Conservation (phyloP, 2,797 vertebrate genomes). For the Coregonus suidteri region DNA sequence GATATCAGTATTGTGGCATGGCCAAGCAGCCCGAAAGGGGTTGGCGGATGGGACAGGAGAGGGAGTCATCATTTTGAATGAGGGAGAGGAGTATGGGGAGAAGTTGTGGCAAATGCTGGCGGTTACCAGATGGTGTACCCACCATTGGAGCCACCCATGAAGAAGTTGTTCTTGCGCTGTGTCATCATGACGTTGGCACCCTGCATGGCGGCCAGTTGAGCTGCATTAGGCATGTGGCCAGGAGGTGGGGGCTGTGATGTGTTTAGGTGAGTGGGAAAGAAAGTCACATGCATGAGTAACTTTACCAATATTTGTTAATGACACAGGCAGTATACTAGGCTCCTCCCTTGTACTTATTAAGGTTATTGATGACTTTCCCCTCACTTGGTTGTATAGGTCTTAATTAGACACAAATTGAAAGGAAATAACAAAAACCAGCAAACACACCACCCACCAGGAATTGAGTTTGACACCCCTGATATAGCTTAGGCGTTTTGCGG, state of each 20-base stretch:
- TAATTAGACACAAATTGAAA: not conserved
- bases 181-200: constrained; percentile 91
- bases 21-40: constrained; percentile 60
- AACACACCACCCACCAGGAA: not conserved
- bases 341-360: not conserved
- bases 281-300: not conserved
- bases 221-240: constrained; percentile 92
- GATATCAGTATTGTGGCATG: constrained; percentile 76
- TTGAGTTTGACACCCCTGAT: not conserved
- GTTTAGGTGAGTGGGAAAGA: not conserved
- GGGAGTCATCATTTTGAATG: constrained; percentile 59
- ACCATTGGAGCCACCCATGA: constrained; percentile 90
- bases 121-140: constrained; percentile 98
- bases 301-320: not conserved
- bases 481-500: not conserved
- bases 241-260: constrained; percentile 87
- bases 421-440: not conserved
- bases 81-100: constrained; percentile 48
- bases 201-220: constrained; percentile 96
- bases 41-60: constrained; percentile 63
- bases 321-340: not conserved
- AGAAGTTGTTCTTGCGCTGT: constrained; percentile 95
- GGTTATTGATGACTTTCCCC: not conserved
- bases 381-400: not conserved
- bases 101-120: constrained; percentile 55